Percentiles rank a stretch among this genome's conserved stretches.
Evolutionary conservation across 2,888 invertebrate species (phyloP).

Genomic region (Pocota personata): DNA sequence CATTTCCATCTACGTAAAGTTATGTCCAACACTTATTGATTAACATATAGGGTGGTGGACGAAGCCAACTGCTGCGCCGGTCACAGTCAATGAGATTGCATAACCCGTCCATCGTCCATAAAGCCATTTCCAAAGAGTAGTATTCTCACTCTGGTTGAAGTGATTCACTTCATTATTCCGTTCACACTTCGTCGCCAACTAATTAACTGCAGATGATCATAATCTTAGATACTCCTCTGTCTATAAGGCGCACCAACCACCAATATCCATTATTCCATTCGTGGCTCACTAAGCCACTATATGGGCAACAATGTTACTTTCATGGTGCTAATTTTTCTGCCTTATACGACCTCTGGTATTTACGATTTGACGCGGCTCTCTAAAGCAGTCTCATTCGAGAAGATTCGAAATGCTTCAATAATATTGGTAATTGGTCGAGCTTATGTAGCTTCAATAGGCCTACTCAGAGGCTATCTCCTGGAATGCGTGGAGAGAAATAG

Average conservation of each 20-base stretch:
- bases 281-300: slow-evolving; percentile 30
- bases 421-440: slow-evolving; percentile 55
- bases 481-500: slow-evolving; percentile 14
- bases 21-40: slow-evolving; percentile 70
- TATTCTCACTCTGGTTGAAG: slow-evolving; percentile 43
- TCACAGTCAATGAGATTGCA: slow-evolving; percentile 25
- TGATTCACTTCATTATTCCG: slow-evolving; percentile 71
- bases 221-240: slow-evolving; percentile 38
- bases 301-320: slow-evolving; percentile 69
- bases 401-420: slow-evolving; percentile 63
- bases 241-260: slow-evolving; percentile 48
- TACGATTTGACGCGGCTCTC: slow-evolving; percentile 65
- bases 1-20: slow-evolving; percentile 68
- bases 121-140: slow-evolving; percentile 16
- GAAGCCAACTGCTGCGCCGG: not conserved
- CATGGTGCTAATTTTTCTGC: slow-evolving; percentile 73
- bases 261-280: slow-evolving; percentile 66
- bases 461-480: slow-evolving; percentile 15
- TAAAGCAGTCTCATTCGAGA: slow-evolving; percentile 25
- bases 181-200: slow-evolving; percentile 73
- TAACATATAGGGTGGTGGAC: slow-evolving; percentile 64
- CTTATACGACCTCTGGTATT: slow-evolving; percentile 72
- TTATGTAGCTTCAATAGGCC: not conserved
- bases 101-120: slow-evolving; percentile 46
- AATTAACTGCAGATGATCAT: slow-evolving; percentile 71